phyloP scores from a whole-genome alignment of 1,140 invertebrate species.

The Musca vetustissima region DNA sequence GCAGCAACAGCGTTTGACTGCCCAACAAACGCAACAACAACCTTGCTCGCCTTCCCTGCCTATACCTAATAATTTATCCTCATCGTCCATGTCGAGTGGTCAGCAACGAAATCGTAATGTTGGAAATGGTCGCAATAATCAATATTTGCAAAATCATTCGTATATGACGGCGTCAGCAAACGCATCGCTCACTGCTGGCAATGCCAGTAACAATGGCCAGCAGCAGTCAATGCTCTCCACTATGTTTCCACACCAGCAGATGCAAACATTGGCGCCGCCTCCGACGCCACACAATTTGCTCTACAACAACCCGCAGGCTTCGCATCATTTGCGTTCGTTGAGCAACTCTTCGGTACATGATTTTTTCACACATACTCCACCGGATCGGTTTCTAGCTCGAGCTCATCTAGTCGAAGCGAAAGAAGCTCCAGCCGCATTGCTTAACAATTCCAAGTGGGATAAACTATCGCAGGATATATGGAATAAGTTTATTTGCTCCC shows the following conservation, averaged over 20 bases:
- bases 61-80: not conserved
- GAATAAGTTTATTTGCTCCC: slow-evolving; percentile 73
- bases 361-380: slow-evolving; percentile 46
- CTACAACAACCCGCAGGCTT: slow-evolving; percentile 29
- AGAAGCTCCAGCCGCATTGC: slow-evolving; percentile 38
- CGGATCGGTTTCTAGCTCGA: slow-evolving; percentile 60
- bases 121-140: not conserved
- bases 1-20: slow-evolving; percentile 16
- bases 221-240: too few relatives aligned
- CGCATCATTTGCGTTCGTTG: slow-evolving; percentile 18
- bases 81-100: slow-evolving; percentile 6
- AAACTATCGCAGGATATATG: slow-evolving; percentile 73
- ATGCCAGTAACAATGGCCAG: not conserved
- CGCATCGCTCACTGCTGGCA: not conserved
- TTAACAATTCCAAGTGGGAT: slow-evolving; percentile 64
- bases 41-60: not conserved
- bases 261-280: slow-evolving; percentile 21
- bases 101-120: not conserved
- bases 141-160: not conserved
- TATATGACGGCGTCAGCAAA: not conserved
- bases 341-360: slow-evolving; percentile 34
- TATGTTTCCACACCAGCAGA: slow-evolving; percentile 8
- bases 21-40: slow-evolving; percentile 3
- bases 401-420: slow-evolving; percentile 58
- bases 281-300: slow-evolving; percentile 28